These are phyloP conservation scores for Liasis olivaceus DNA, from an alignment of 2,797 vertebrate genomes.

Conservation along the genomic window DNA sequence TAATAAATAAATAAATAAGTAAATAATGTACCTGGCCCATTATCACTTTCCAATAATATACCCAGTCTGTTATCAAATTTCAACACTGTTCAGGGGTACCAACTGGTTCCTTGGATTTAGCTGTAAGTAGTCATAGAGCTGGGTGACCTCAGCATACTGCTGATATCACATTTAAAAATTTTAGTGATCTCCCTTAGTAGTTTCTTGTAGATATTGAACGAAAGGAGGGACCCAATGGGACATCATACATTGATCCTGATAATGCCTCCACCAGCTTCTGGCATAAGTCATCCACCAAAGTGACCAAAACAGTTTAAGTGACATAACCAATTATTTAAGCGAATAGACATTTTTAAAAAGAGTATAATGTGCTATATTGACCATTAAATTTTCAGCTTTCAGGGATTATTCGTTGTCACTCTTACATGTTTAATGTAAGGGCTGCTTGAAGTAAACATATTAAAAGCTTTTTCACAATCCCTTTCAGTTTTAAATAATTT, in stretches of 20 bases:
- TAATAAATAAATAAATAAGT: no score
- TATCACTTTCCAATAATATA: background rate
- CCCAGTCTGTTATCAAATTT: background rate
- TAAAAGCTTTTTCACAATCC: background rate
- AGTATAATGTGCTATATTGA: background rate
- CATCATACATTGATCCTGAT: background rate
- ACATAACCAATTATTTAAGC: background rate
- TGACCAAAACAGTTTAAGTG: background rate
- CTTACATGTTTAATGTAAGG: background rate
- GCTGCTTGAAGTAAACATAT: background rate
- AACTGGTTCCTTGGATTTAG: background rate
- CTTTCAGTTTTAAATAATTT: slow-evolving; percentile 12
- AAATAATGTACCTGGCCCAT: background rate
- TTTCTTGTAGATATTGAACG: no score
- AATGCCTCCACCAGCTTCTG: background rate
- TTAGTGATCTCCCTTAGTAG: no score
- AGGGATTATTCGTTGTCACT: background rate
- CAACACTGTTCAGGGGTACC: background rate
- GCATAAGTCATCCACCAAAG: background rate
- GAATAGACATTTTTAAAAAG: background rate
- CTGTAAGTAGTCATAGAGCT: background rate
- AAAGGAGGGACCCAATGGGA: no score
- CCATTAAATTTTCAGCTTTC: background rate
- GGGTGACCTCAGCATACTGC: no score
- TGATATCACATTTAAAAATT: no score